Evolutionary conservation across 2,113 vertebrate species (phyloP).

Genomic region (Burhinus bistriatus): DNA sequence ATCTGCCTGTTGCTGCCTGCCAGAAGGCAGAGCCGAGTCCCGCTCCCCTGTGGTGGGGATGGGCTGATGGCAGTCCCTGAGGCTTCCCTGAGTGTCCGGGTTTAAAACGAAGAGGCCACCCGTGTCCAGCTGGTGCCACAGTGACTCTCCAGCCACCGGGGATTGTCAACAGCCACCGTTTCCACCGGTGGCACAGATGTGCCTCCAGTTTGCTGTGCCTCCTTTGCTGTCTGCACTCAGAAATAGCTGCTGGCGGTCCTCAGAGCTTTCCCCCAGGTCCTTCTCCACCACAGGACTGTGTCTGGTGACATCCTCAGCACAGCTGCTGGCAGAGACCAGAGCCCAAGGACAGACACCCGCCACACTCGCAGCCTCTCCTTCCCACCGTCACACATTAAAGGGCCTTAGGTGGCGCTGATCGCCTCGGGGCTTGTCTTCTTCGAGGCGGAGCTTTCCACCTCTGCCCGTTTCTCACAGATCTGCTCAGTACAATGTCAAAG

Average conservation of each 20-base stretch:
- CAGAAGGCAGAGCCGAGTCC: accelerated
- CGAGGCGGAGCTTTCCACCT: not conserved
- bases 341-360: not conserved
- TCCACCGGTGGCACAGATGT: not conserved
- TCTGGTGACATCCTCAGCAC: not conserved
- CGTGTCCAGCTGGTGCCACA: accelerated
- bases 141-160: accelerated
- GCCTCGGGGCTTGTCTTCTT: not conserved
- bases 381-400: not conserved
- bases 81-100: not conserved
- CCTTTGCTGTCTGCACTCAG: not conserved
- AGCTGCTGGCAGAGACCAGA: not conserved
- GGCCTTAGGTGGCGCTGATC: not conserved
- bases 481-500: not conserved
- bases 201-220: not conserved
- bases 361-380: not conserved
- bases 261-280: not conserved
- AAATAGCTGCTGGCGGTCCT: not conserved
- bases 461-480: not conserved
- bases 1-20: not conserved
- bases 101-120: not conserved
- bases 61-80: accelerated
- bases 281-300: not conserved
- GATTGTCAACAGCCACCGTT: not conserved
- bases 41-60: not conserved